Evolutionary conservation across 2,888 invertebrate genomes (phyloP), one percentile per base, ranked within the genome.

Genomic region (Phanerotoma sp.): DNA sequence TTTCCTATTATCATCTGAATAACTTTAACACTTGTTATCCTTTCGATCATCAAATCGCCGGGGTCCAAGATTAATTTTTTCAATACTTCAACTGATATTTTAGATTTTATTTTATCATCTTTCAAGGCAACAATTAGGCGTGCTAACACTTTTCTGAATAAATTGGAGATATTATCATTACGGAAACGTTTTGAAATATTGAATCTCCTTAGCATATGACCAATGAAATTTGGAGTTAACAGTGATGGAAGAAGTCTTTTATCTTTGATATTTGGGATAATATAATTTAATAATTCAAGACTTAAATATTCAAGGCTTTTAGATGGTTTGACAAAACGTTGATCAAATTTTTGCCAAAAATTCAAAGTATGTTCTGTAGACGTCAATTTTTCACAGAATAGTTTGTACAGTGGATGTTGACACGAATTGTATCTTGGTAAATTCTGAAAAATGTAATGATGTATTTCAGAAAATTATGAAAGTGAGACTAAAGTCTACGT

Each of bases 1-100:
- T 81, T 82, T 2, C 79, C 77, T n/a, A 84, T 84, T 9, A 88
- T 79, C 48, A 84, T 81, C 69, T 86, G 86, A 0, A 88, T 77
- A 41, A 88, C 72, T 64, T 83, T 85, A 11, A 83, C 83, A 10
- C 84, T 83, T 16, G 88, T 87, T 25, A 85, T 83, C 77, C 88
- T 88, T 66, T 89, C 88, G 58, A 90, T 86, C 74, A 86, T 85
- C 57, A 90, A 83, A 66, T 85, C 84, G 4, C 89, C 89, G 1
- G 89, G 88, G 69, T 83, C 79, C 40, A 88, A 80, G 9, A 89
- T 77, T 2, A 91, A 72, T 65, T 84, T 86, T 53, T 84, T 83
- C 32, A 91, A 72, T 4, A 84, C 79, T 7, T 79, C 77, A 2
- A 88, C 77, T 71, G 85, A 83, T 1, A 80, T 77, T 62, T 79